Conservation (phyloP, 2,113 vertebrate genomes). For the Melanostigma gelatinosum region DNA sequence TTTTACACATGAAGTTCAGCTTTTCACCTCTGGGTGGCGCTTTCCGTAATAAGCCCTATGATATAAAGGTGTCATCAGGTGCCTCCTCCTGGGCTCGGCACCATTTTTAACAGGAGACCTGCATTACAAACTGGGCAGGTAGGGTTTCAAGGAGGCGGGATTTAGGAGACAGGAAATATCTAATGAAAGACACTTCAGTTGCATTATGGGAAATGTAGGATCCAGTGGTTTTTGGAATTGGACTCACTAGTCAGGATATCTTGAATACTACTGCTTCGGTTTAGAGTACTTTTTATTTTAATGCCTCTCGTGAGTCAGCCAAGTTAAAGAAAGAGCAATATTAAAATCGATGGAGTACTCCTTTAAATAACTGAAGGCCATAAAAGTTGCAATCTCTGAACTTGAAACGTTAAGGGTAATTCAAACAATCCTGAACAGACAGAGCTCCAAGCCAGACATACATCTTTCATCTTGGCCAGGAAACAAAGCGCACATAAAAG, state of each 20-base stretch:
- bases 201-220: conserved; percentile 12
- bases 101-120: neutral
- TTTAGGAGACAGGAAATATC: neutral
- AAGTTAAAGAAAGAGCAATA: neutral
- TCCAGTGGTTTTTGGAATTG: neutral
- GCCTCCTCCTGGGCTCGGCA: neutral
- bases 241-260: neutral
- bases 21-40: neutral
- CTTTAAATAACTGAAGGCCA: neutral
- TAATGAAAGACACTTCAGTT: neutral
- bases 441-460: conserved; percentile 12
- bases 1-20: neutral
- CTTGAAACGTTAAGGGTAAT: neutral
- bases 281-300: neutral
- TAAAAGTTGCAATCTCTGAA: neutral
- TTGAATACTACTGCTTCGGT: neutral
- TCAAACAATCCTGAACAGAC: conserved; percentile 7
- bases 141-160: neutral
- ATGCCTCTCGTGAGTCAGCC: neutral
- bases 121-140: neutral
- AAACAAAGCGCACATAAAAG: neutral
- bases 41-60: neutral
- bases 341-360: neutral
- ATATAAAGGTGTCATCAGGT: neutral
- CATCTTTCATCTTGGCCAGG: conserved; percentile 3